Percentiles rank a stretch among this genome's conserved stretches.
These are phyloP conservation scores for Leptodactylus fallax DNA, from an alignment of 2,797 vertebrate genomes.

Conservation along the genomic window DNA sequence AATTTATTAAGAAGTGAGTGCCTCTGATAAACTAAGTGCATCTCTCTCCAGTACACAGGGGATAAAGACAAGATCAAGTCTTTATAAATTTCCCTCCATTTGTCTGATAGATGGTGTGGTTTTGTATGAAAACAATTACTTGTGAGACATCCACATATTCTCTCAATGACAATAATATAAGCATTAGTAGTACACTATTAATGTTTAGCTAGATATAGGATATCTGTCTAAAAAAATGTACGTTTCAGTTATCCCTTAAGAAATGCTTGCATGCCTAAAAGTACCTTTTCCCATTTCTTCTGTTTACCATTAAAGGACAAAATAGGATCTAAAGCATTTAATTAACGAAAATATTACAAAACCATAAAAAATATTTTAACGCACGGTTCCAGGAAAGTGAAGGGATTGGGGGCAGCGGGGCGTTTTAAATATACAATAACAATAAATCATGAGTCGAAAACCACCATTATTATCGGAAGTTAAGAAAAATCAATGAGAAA, in stretches of 20 bases:
- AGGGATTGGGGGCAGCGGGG: slow-evolving; percentile 3
- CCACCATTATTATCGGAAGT: slow-evolving; percentile 47
- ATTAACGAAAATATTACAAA: slow-evolving; percentile 18
- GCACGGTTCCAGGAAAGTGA: slow-evolving; percentile 24
- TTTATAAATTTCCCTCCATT: no score
- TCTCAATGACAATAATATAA: no score
- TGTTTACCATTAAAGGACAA: slow-evolving; percentile 4
- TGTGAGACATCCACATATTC: no score
- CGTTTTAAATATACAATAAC: slow-evolving; percentile 43
- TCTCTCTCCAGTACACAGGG: no score
- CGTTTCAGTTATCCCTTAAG: neutral
- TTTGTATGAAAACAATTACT: no score
- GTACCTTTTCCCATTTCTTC: neutral
- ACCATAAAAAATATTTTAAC: slow-evolving; percentile 19
- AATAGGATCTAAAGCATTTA: slow-evolving; percentile 2
- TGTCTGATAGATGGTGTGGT: no score
- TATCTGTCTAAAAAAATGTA: neutral
- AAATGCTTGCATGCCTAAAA: neutral
- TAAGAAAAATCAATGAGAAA: slow-evolving; percentile 33
- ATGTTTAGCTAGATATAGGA: no score
- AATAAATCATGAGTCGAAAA: slow-evolving; percentile 44
- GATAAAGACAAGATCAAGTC: no score
- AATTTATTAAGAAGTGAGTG: no score
- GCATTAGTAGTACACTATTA: no score
- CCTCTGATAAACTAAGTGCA: no score